Evolutionary conservation across 53 echinoderm and acorn worm species (phyloP).

Genomic region (Temnopleurus reevesii): DNA sequence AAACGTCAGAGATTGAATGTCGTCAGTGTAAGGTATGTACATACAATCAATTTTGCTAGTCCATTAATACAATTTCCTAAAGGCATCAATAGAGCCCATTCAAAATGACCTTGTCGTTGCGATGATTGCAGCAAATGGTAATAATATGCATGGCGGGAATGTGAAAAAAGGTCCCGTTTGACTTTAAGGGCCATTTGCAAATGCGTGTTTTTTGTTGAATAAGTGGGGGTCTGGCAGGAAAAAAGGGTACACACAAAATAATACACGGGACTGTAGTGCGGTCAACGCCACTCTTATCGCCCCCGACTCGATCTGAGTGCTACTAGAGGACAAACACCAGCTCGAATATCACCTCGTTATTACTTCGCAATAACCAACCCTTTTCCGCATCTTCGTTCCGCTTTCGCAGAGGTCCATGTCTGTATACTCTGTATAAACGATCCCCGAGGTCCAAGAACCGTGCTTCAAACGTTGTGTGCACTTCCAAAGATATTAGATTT

Average conservation of each 20-base stretch:
- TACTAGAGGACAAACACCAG: slow-evolving; percentile 35
- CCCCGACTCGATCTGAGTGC: slow-evolving; percentile 5
- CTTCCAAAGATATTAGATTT: neutral
- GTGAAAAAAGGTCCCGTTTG: neutral
- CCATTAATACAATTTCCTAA: too few relatives aligned
- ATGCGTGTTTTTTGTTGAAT: neutral
- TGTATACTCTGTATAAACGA: neutral
- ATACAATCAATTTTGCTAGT: too few relatives aligned
- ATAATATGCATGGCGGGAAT: neutral
- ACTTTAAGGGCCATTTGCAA: neutral
- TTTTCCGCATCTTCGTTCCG: neutral
- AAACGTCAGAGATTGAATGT: too few relatives aligned
- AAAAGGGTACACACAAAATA: neutral
- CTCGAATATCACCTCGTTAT: slow-evolving; percentile 22
- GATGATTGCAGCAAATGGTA: neutral
- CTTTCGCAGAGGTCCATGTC: neutral
- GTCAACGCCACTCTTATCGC: slow-evolving; percentile 4
- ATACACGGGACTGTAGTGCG: neutral
- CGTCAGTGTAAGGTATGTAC: too few relatives aligned
- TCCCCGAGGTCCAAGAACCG: neutral
- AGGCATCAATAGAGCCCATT: too few relatives aligned
- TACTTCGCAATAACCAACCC: neutral
- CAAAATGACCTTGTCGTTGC: neutral
- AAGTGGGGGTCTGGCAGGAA: neutral
- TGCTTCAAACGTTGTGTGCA: neutral